Percentiles rank a stretch among this genome's conserved stretches.
phyloP scores from a whole-genome alignment of 35 echinoderm and acorn worm genomes.

The Holothuria glaberrima region DNA sequence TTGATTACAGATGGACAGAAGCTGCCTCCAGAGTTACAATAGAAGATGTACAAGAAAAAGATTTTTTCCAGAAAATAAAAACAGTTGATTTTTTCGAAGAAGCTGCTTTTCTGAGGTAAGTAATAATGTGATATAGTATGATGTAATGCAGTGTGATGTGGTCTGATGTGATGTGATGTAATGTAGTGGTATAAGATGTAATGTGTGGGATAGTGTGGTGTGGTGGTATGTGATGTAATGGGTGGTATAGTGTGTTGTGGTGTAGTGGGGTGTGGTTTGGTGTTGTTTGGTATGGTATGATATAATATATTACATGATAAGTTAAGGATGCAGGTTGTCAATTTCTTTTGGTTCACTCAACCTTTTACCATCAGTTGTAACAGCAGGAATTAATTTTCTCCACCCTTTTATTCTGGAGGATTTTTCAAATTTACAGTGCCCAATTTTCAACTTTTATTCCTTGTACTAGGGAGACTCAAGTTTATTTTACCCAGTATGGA shows the following conservation, averaged over 20 bases:
- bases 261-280: neutral
- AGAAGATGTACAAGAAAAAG: neutral
- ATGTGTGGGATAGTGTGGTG: neutral
- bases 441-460: too few relatives aligned
- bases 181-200: too few relatives aligned
- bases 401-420: too few relatives aligned
- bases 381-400: too few relatives aligned
- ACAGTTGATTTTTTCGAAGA: constrained; percentile 31
- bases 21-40: neutral
- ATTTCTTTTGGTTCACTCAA: too few relatives aligned
- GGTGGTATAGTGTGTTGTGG: neutral
- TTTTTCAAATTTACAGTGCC: too few relatives aligned
- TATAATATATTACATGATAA: too few relatives aligned
- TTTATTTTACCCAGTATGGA: neutral
- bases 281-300: too few relatives aligned
- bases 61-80: constrained; percentile 24
- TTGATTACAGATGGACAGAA: constrained; percentile 8
- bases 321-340: too few relatives aligned
- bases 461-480: too few relatives aligned
- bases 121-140: neutral
- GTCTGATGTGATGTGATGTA: neutral
- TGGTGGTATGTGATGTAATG: neutral
- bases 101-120: constrained; percentile 42
- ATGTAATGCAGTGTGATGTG: neutral
- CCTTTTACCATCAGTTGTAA: too few relatives aligned